Conservation (phyloP, 1,140 invertebrate genomes). For the Plodia interpunctella region DNA sequence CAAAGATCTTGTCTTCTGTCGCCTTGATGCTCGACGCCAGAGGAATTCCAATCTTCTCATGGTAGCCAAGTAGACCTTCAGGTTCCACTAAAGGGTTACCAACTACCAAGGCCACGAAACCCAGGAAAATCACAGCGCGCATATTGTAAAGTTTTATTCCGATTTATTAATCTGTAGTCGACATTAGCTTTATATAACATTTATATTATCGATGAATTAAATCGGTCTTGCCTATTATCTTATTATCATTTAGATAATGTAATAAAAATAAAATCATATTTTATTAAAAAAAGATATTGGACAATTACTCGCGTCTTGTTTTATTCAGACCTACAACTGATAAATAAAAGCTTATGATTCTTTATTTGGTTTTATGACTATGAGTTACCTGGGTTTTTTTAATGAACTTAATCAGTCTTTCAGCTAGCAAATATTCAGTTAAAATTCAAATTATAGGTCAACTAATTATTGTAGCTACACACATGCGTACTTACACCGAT, state of each 20-base stretch:
- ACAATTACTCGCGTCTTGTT: too few species aligned
- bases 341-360: too few species aligned
- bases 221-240: neutral
- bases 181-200: neutral
- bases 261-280: neutral
- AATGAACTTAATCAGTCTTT: too few species aligned
- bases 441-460: too few species aligned
- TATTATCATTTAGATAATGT: neutral
- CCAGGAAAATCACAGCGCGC: slow-evolving; percentile 3
- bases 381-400: too few species aligned
- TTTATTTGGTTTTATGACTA: too few species aligned
- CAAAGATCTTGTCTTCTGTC: slow-evolving; percentile 28
- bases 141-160: neutral
- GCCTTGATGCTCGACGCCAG: slow-evolving; percentile 36
- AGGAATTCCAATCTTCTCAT: slow-evolving; percentile 41
- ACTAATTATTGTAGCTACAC: too few species aligned
- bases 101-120: neutral
- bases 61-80: slow-evolving; percentile 27
- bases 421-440: too few species aligned
- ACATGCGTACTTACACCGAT: too few species aligned
- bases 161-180: neutral
- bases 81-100: neutral
- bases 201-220: neutral
- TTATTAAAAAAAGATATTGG: too few species aligned
- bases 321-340: too few species aligned